phyloP scores from a whole-genome alignment of 2,113 vertebrate species.

The Nibea coibor region DNA sequence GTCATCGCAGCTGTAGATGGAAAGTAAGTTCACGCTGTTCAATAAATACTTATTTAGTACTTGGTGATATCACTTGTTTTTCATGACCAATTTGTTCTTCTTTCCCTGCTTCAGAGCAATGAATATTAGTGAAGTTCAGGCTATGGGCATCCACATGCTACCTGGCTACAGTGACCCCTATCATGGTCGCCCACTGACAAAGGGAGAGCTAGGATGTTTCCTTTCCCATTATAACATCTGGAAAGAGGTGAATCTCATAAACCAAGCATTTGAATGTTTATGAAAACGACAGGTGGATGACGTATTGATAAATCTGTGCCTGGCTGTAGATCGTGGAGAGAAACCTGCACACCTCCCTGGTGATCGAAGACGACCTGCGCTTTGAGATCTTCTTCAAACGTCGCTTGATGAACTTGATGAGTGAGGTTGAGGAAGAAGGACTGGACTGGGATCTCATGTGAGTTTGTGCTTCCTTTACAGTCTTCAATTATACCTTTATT shows the following conservation, averaged over 20 bases:
- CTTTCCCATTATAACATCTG: constrained; percentile 93
- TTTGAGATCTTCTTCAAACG: constrained; percentile 96
- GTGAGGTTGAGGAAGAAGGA: constrained; percentile 83
- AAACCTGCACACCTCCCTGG: constrained; percentile 83
- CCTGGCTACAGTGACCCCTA: constrained; percentile 94
- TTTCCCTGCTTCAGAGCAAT: constrained; percentile 84
- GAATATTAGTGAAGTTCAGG: constrained; percentile 88
- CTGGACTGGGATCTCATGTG: constrained; percentile 94
- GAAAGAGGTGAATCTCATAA: constrained; percentile 86
- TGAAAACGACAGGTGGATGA: constrained; percentile 30
- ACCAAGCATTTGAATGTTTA: constrained; percentile 81
- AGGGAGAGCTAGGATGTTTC: constrained; percentile 94
- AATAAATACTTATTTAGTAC: background rate
- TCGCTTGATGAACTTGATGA: constrained; percentile 90
- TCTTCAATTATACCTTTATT: background rate
- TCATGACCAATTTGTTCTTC: background rate
- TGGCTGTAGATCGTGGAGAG: constrained; percentile 85
- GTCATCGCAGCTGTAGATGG: constrained; percentile 91
- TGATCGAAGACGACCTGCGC: constrained; percentile 93
- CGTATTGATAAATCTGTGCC: background rate
- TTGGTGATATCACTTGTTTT: background rate
- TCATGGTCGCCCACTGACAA: constrained; percentile 91
- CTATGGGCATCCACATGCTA: constrained; percentile 91
- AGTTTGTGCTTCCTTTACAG: constrained; percentile 49
- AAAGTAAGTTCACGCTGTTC: constrained; percentile 83